Evolutionary conservation across 2,113 vertebrate species (phyloP).

Genomic region (Furnarius figulus): DNA sequence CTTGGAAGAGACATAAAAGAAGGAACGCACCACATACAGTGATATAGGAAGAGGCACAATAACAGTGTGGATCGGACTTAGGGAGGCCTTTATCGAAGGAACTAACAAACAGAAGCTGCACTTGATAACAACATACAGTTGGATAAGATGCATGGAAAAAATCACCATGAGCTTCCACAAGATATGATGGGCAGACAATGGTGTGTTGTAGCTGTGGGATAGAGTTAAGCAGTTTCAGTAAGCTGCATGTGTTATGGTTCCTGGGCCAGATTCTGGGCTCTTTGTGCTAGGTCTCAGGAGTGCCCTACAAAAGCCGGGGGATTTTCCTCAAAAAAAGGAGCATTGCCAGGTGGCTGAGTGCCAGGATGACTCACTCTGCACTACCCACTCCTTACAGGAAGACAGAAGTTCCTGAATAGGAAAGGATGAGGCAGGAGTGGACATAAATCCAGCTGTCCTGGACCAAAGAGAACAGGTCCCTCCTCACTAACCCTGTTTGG

Average conservation of each 20-base stretch:
- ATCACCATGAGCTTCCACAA: slow-evolving; percentile 57
- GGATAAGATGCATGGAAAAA: slow-evolving; percentile 67
- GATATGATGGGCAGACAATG: slow-evolving; percentile 55
- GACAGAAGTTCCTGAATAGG: slow-evolving; percentile 58
- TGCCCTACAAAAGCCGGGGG: not conserved
- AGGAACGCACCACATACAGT: slow-evolving; percentile 4
- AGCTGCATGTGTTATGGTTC: not conserved
- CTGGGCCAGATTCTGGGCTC: not conserved
- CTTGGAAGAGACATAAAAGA: slow-evolving; percentile 55
- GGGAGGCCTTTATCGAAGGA: slow-evolving; percentile 56
- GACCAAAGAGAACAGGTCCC: not conserved
- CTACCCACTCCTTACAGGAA: slow-evolving; percentile 50
- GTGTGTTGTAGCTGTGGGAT: slow-evolving; percentile 17
- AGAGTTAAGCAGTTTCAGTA: slow-evolving; percentile 19
- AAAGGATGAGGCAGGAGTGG: slow-evolving; percentile 34
- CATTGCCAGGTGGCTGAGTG: slow-evolving; percentile 1
- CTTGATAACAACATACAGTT: slow-evolving; percentile 43
- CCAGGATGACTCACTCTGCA: slow-evolving; percentile 50
- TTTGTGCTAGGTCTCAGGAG: slow-evolving; percentile 49
- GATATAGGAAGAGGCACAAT: slow-evolving; percentile 38
- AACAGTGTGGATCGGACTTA: slow-evolving; percentile 11
- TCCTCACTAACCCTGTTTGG: not conserved
- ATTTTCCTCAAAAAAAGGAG: slow-evolving; percentile 33
- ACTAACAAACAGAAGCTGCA: slow-evolving; percentile 64
- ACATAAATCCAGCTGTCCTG: slow-evolving; percentile 1